Base-by-base conservation (phyloP, 2,888 invertebrate genomes). In the Papilio gigon region DNA sequence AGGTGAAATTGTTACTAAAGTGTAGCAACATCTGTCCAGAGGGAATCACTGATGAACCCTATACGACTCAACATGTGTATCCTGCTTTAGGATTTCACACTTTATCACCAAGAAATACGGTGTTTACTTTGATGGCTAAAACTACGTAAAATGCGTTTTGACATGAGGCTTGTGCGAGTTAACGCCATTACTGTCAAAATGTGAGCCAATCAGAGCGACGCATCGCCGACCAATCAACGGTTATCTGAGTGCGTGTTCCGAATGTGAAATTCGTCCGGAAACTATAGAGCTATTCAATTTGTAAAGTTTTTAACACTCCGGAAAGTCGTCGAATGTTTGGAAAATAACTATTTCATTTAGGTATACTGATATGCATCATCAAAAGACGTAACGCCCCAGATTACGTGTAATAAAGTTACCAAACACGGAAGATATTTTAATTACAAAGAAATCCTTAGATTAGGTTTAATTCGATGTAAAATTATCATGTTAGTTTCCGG, bases 131-230 rank as follows among this genome's bases (percentile, higher is more conserved):
- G 9, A 40, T 56, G 63, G 20, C 27, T 5, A 5, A 12, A 47
- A 66, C 68, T 42, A n/a, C 65, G 68, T 27, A 58, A 74, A 5
- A 6, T 68, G 44, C 76, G 59, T 82, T 81, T 72, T 68, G 64
- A 42, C 65, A 53, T 70, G 64, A 59, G 67, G 67, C 65, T 68
- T 73, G 71, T 75, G 80, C 72, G 80, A 85, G 85, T 88, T 90
- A 90, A 92, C 92, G 90, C 91, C 91, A 92, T 92, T 90, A 89
- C 86, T 91, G 90, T 90, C 90, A 90, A 89, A 89, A 86, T 87
- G 88, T 85, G 74, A 77, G 91, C 92, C 92, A 92, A 92, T 92
- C 89, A 84, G 83, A 78, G 80, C 70, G 76, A 71, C 80, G 81
- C 75, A 79, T 78, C 78, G 75, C 81, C 81, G 78, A 84, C 91